Base-by-base conservation (phyloP, 2,888 invertebrate genomes). In the Lycaena phlaeas region DNA sequence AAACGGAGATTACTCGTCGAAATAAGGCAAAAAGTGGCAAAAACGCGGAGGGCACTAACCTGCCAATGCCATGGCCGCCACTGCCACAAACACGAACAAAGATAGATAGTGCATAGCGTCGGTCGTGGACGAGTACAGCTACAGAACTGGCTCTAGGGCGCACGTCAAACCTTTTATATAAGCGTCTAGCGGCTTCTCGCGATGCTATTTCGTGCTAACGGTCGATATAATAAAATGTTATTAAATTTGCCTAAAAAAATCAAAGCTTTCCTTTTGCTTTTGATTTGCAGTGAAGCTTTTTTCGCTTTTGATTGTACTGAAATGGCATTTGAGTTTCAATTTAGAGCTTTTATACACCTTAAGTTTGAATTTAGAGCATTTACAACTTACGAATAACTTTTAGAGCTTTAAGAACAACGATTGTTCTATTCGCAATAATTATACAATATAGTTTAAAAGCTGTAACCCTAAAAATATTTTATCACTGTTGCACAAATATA, bases 1-100 rank as follows among this genome's bases (percentile, higher is more conserved):
- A 61, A 67, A 66, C 50, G 57, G 50, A 64, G 59, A 66, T 67
- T 52, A 52, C 51, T 54, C 50, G 54, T 54, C 49, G 49, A 60
- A 44, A 53, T 44, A 48, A 46, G 46, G 42, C 38, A 41, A 47
- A n/a, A 38, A 42, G 43, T 48, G 55, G 64, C 63, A 76, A 78
- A 77, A 77, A 77, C 60, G 25, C 46, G 46, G 46, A 59, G 78
- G 75, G 70, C 81, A 84, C 84, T 82, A 77, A 84, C 84, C 84
- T 82, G 79, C 79, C 43, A 71, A 58, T 43, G 70, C 73, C 55
- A 74, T 68, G 53, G 75, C 65, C 57, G 71, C 58, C 53, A 75
- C 54, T 46, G 70, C 71, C 48, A 65, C 64, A 41, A 82, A 61
- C 50, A 78, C 51, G 56, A 79, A 54, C 44, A 84, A 49, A 50